Conservation (phyloP, 2,113 vertebrate genomes). For the Dendrocopos noguchii region DNA sequence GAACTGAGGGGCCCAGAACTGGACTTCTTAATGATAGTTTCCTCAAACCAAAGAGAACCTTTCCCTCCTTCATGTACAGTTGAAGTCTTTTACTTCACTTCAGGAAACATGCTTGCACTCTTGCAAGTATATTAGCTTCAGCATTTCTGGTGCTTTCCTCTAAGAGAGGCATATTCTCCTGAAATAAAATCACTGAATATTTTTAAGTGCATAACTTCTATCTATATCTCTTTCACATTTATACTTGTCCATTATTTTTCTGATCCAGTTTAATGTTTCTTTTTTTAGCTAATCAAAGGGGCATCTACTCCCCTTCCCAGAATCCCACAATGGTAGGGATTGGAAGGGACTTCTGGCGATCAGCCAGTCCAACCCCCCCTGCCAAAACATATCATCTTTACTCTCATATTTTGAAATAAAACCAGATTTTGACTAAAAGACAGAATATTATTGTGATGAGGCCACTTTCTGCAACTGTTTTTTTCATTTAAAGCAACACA, state of each 20-base stretch:
- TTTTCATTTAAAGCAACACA: not conserved
- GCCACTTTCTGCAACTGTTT: not conserved
- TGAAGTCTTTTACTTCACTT: not conserved
- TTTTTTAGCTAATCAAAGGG: not conserved
- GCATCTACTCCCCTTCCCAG: not conserved
- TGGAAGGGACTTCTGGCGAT: no score
- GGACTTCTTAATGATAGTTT: not conserved
- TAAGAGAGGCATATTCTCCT: not conserved
- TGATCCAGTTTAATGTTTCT: not conserved
- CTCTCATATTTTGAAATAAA: not conserved
- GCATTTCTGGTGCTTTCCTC: not conserved
- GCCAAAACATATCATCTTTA: not conserved
- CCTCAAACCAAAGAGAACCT: not conserved
- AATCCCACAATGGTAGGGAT: no score
- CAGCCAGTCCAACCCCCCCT: no score
- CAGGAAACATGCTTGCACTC: not conserved
- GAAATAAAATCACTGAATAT: not conserved
- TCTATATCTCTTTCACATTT: not conserved
- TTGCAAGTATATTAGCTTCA: not conserved
- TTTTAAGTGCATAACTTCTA: not conserved
- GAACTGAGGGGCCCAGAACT: no score
- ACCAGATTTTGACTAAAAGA: not conserved
- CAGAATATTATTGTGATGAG: not conserved
- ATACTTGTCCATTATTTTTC: not conserved
- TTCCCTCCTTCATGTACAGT: accelerated